Percentiles rank a stretch among this genome's conserved stretches.
Evolutionary conservation across 1,140 invertebrate species (phyloP).

Genomic region (Drosophila bocqueti): DNA sequence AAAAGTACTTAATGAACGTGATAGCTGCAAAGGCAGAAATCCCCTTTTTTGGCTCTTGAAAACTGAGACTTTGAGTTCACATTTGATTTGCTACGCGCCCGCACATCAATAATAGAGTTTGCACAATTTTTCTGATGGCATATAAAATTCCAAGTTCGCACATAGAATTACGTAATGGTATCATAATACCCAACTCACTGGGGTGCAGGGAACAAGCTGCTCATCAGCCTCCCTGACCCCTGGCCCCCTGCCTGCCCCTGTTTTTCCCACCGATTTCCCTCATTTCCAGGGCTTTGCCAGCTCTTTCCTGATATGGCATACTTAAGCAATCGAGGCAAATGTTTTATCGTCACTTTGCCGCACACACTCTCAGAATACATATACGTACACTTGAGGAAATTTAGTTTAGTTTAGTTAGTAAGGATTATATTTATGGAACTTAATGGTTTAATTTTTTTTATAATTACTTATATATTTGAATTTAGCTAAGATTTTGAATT

Average conservation of each 20-base stretch:
- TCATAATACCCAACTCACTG: constrained; percentile 58
- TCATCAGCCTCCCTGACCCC: constrained; percentile 13
- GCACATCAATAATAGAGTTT: constrained; percentile 50
- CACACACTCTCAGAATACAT: constrained; percentile 45
- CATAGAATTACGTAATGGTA: constrained; percentile 62
- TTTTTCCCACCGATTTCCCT: constrained; percentile 21
- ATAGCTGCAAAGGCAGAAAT: constrained; percentile 20
- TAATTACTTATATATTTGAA: background rate
- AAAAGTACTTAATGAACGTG: constrained; percentile 11
- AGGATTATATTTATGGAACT: too few relatives aligned
- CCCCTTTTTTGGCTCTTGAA: background rate
- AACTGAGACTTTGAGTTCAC: constrained; percentile 2
- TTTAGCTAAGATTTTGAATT: too few relatives aligned
- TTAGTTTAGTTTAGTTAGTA: too few relatives aligned
- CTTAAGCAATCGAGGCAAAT: constrained; percentile 81
- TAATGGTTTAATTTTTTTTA: too few relatives aligned
- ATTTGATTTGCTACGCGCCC: constrained; percentile 30
- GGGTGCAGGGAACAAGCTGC: constrained; percentile 55
- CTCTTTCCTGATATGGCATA: constrained; percentile 64
- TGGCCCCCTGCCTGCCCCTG: too few relatives aligned
- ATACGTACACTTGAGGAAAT: background rate
- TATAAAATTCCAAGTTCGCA: constrained; percentile 35
- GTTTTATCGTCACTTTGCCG: constrained; percentile 81
- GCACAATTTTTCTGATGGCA: constrained; percentile 41
- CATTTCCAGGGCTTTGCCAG: constrained; percentile 48